Conservation (phyloP, 1,140 invertebrate species). For the Drosophila asahinai region DNA sequence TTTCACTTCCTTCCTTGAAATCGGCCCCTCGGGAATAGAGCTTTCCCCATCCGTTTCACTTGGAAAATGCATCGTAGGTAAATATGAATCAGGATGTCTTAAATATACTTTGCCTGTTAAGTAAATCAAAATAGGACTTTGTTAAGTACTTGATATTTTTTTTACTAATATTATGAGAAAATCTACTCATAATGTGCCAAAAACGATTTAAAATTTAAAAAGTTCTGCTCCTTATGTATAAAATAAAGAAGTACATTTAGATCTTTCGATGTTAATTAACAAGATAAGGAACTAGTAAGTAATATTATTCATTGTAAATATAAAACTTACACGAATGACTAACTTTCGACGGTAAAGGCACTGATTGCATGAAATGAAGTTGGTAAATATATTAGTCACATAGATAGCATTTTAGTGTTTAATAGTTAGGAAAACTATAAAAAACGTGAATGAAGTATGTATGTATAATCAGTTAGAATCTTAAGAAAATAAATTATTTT, state of each 20-base stretch:
- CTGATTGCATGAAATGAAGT: slow-evolving; percentile 76
- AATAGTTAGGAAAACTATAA: background rate
- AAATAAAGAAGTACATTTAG: slow-evolving; percentile 1
- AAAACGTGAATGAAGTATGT: background rate
- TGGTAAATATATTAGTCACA: slow-evolving; percentile 30
- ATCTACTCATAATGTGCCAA: background rate
- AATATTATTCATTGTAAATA: slow-evolving; percentile 11
- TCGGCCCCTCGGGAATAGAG: slow-evolving; percentile 81
- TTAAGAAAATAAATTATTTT: background rate
- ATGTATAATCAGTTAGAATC: background rate
- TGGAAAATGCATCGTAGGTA: slow-evolving; percentile 91
- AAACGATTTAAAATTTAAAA: background rate
- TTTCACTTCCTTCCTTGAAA: slow-evolving; percentile 56
- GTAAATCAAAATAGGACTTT: background rate
- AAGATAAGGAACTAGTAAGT: background rate
- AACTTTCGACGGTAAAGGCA: slow-evolving; percentile 86
- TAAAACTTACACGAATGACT: slow-evolving; percentile 76
- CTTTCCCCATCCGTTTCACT: slow-evolving; percentile 89
- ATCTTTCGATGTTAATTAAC: background rate
- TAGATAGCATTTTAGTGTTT: slow-evolving; percentile 1
- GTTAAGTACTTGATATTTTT: background rate
- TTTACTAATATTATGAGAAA: background rate
- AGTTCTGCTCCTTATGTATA: slow-evolving; percentile 8
- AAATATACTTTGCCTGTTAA: slow-evolving; percentile 89
- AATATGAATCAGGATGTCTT: slow-evolving; percentile 93